Percentiles rank a stretch among this genome's conserved stretches.
Conservation (phyloP, 2,113 vertebrate genomes). For the Psittacula cyanocephala region DNA sequence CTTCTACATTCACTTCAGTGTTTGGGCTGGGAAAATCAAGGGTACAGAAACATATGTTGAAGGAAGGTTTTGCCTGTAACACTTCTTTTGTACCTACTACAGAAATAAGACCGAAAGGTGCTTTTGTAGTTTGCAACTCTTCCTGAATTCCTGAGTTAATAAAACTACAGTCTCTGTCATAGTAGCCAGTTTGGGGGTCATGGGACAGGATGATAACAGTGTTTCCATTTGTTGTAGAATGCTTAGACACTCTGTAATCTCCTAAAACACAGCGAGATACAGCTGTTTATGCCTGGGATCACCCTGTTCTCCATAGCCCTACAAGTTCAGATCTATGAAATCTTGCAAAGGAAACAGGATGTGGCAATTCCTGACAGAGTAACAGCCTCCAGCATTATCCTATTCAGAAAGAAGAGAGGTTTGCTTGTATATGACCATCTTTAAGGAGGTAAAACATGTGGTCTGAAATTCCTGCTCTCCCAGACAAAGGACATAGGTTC, state of each 20-base stretch:
- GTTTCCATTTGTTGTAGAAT: neutral
- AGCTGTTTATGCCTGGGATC: neutral
- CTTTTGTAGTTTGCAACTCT: neutral
- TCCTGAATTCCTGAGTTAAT: neutral
- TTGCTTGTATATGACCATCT: neutral
- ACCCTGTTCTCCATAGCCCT: neutral
- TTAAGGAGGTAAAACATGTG: neutral
- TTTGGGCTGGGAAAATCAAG: neutral
- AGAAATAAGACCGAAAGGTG: neutral
- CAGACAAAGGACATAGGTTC: neutral
- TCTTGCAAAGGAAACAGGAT: neutral
- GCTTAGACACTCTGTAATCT: neutral
- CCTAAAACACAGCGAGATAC: neutral
- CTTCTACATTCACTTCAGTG: neutral
- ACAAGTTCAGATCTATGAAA: neutral
- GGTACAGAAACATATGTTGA: neutral
- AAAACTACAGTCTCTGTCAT: neutral
- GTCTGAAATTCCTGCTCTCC: neutral
- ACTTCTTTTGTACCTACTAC: neutral
- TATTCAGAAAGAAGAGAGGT: neutral
- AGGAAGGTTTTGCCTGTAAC: neutral
- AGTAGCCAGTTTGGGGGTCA: neutral
- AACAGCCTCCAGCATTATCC: neutral
- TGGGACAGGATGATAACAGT: neutral
- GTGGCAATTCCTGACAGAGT: neutral